phyloP scores from a whole-genome alignment of 2,888 invertebrate species.

The Scaptomyza caliginosa region DNA sequence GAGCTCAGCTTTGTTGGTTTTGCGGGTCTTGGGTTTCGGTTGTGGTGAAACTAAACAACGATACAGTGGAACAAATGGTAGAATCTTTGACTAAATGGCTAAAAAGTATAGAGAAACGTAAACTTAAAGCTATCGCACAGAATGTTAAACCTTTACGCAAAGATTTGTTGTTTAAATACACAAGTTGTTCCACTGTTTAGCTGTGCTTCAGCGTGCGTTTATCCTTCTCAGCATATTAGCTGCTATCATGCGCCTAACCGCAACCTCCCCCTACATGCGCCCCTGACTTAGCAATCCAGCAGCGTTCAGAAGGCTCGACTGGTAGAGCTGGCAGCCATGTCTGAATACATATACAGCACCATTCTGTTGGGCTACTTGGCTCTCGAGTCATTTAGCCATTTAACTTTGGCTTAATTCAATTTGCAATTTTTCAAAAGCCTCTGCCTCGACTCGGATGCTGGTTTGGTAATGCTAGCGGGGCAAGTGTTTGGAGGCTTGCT shows the following conservation, averaged over 20 bases:
- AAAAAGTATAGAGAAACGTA: too few species aligned
- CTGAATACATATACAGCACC: constrained; percentile 14
- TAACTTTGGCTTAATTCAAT: constrained; percentile 84
- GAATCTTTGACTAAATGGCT: too few species aligned
- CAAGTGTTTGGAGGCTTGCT: background rate
- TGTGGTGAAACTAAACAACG: constrained; percentile 5
- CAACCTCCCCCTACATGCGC: constrained; percentile 61
- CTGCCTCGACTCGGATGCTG: constrained; percentile 47
- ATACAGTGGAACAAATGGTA: constrained; percentile 25
- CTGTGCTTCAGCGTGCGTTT: constrained; percentile 44
- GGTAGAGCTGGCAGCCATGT: constrained; percentile 36
- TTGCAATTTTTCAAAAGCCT: constrained; percentile 84
- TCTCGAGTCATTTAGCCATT: constrained; percentile 81
- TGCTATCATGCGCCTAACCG: constrained; percentile 76
- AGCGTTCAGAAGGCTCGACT: constrained; percentile 34
- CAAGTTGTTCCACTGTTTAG: constrained; percentile 36
- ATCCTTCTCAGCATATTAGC: constrained; percentile 77
- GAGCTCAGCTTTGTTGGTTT: constrained; percentile 31
- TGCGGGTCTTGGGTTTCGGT: constrained; percentile 31
- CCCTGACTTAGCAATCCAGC: background rate
- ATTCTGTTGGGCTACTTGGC: constrained; percentile 64
- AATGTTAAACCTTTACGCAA: too few species aligned
- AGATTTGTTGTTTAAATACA: too few species aligned
- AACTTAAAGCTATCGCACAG: too few species aligned
- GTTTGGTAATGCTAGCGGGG: constrained; percentile 14